A percentile compares a stretch with the other conserved stretches of the same genome.
These are phyloP conservation scores for Babylonia areolata DNA, from an alignment of 1,140 invertebrate species.

Conservation along the genomic window DNA sequence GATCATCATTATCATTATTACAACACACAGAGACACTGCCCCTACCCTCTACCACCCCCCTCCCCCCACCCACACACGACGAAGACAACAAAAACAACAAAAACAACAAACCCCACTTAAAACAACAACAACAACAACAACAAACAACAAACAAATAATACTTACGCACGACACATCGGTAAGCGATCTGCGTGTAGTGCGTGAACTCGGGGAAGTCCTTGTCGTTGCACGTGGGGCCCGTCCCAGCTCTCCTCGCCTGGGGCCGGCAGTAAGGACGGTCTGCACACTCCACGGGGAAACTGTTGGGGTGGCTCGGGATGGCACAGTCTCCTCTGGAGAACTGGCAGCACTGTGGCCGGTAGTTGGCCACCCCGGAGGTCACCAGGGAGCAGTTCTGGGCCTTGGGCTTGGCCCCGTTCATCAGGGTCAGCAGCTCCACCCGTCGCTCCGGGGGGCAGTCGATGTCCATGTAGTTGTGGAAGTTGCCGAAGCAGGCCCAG, in stretches of 20 bases:
- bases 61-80: conserved; percentile 14
- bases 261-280: conserved; percentile 4
- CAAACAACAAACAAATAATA: background rate
- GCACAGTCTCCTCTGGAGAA: conserved; percentile 17
- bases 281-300: conserved; percentile 13
- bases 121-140: background rate
- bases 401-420: conserved; percentile 3
- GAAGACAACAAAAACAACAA: background rate
- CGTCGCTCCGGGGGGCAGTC: background rate
- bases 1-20: background rate
- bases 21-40: background rate
- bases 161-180: conserved; percentile 7
- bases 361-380: background rate
- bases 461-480: conserved; percentile 26
- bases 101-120: background rate
- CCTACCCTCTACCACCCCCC: background rate
- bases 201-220: conserved; percentile 24
- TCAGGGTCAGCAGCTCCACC: background rate
- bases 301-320: conserved; percentile 10
- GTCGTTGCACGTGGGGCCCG: conserved; percentile 16
- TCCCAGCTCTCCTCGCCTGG: background rate
- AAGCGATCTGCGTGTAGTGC: conserved; percentile 5
- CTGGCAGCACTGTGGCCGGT: conserved; percentile 10
- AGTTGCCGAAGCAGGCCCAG: conserved; percentile 18
- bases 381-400: background rate